These are phyloP conservation scores for Vombatus ursinus DNA, from an alignment of 2,113 vertebrate species.

Conservation along the genomic window DNA sequence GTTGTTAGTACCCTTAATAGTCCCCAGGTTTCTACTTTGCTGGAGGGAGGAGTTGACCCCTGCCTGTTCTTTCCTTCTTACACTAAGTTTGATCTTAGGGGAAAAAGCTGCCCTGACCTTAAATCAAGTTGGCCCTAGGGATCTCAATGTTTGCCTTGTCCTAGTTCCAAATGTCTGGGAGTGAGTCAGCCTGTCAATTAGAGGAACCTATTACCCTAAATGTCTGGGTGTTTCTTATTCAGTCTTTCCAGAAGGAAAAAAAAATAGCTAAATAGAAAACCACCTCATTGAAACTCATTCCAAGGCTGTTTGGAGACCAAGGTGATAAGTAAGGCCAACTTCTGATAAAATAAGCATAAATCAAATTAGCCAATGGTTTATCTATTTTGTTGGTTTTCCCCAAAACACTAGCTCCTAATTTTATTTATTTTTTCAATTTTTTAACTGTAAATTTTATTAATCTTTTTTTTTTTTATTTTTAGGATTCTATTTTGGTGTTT, in stretches of 20 bases:
- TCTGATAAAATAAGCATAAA: neutral
- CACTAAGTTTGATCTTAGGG: neutral
- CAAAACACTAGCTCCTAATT: neutral
- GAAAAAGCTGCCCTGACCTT: neutral
- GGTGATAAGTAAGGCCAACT: neutral
- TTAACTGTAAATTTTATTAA: neutral
- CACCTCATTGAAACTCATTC: neutral
- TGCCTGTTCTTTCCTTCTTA: neutral
- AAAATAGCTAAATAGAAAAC: neutral
- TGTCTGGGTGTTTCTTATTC: neutral
- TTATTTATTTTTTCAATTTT: neutral
- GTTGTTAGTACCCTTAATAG: neutral
- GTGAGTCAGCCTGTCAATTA: neutral
- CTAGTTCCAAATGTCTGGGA: neutral
- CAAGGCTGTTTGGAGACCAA: neutral
- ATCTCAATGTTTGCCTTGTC: neutral
- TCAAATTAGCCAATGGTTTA: neutral
- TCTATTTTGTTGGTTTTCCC: neutral
- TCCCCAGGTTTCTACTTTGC: neutral
- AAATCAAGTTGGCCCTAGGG: neutral
- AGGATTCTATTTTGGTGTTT: neutral
- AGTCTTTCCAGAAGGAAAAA: slow-evolving; percentile 17
- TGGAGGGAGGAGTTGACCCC: neutral
- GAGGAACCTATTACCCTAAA: slow-evolving; percentile 1
- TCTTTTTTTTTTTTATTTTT: neutral